Conservation (phyloP, 2,888 invertebrate genomes). For the Serripes groenlandicus region DNA sequence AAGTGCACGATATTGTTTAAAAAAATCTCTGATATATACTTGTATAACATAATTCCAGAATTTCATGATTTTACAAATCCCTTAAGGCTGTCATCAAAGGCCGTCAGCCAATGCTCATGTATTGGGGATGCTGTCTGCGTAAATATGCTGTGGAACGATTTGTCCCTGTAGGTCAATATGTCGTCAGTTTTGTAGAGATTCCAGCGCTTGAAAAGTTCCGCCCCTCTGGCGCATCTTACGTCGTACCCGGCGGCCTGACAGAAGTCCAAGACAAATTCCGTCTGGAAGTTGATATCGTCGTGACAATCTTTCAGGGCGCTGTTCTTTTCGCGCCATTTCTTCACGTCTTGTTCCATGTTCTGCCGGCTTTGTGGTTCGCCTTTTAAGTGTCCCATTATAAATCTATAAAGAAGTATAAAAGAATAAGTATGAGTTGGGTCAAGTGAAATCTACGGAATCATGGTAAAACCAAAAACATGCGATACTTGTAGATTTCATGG, state of each 20-base stretch:
- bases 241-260: conserved; percentile 34
- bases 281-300: conserved; percentile 58
- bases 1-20: no score
- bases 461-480: no score
- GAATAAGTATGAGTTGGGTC: no score
- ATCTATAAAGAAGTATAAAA: no score
- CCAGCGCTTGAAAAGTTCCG: conserved; percentile 38
- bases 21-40: no score
- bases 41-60: no score
- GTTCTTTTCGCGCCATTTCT: conserved; percentile 39
- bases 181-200: conserved; percentile 37
- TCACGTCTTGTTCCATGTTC: conserved; percentile 36
- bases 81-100: conserved; percentile 63
- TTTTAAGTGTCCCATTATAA: conserved; percentile 29
- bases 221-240: conserved; percentile 3
- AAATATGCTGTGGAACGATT: conserved; percentile 34
- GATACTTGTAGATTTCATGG: no score
- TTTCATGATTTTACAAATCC: conserved; percentile 63
- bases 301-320: conserved; percentile 15
- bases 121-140: conserved; percentile 42
- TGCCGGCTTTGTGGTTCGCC: not conserved
- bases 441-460: no score
- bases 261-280: conserved; percentile 50
- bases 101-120: conserved; percentile 41
- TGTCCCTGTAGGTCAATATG: conserved; percentile 52